phyloP scores from a whole-genome alignment of 2,113 vertebrate genomes.

The Gallinago jamesoni region DNA sequence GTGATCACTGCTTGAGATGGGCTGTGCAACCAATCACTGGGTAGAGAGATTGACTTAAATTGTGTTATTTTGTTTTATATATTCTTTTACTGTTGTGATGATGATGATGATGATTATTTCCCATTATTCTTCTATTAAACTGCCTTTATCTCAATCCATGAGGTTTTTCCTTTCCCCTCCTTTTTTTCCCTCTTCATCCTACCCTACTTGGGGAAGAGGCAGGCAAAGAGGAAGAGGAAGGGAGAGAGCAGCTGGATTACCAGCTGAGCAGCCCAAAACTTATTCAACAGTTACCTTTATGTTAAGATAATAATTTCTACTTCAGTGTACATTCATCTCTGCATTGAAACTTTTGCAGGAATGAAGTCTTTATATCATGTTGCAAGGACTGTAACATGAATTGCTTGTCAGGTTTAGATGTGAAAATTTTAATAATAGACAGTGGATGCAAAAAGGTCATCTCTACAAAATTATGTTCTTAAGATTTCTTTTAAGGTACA shows the following conservation, averaged over 20 bases:
- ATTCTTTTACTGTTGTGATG: not conserved
- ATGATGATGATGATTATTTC: not conserved
- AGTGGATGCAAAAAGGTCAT: not conserved
- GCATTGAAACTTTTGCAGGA: not conserved
- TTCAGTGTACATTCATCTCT: not conserved
- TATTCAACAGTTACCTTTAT: not conserved
- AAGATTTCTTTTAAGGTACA: not conserved
- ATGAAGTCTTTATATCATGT: not conserved
- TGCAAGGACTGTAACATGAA: not conserved
- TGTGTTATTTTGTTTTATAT: not conserved
- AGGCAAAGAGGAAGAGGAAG: too few relatives aligned
- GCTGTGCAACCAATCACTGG: not conserved
- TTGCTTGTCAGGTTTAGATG: not conserved
- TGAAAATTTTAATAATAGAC: not conserved
- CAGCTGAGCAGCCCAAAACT: not conserved
- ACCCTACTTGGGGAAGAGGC: too few relatives aligned
- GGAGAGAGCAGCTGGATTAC: not conserved
- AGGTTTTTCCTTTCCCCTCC: not conserved
- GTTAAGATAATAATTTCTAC: not conserved
- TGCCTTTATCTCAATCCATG: not conserved
- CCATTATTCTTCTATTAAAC: not conserved
- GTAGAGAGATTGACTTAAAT: not conserved
- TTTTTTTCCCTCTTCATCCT: not conserved
- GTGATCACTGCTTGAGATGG: too few relatives aligned
- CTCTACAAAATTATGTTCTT: not conserved